Conservation (phyloP, 2,113 vertebrate species). For the Crocuta crocuta region DNA sequence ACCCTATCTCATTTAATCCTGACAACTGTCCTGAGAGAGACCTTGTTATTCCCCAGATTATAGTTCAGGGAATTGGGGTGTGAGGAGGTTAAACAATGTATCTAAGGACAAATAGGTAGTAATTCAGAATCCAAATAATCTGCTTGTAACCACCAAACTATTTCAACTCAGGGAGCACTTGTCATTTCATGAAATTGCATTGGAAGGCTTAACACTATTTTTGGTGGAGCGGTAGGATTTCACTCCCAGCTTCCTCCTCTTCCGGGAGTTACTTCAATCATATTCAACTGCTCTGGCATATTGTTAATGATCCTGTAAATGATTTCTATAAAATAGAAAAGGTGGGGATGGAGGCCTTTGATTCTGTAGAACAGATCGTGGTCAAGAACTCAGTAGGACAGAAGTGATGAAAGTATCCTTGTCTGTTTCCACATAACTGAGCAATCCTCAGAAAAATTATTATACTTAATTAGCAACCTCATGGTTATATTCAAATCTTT, state of each 20-base stretch:
- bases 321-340: constrained; percentile 19
- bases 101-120: neutral
- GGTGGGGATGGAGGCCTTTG: neutral
- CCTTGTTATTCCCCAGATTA: neutral
- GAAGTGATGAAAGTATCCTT: neutral
- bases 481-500: neutral
- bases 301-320: neutral
- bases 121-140: neutral
- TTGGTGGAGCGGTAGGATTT: constrained; percentile 4
- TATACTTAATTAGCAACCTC: neutral
- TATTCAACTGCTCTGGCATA: neutral
- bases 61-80: neutral
- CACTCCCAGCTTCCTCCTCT: constrained; percentile 1
- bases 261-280: neutral
- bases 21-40: neutral
- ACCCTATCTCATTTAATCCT: neutral
- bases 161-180: neutral
- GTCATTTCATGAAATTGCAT: neutral
- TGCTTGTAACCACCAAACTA: neutral
- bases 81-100: neutral
- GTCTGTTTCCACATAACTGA: neutral
- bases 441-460: neutral
- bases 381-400: constrained; percentile 19
- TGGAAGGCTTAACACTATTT: neutral
- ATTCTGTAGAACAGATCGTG: neutral